Percentiles rank a stretch among this genome's conserved stretches.
Conservation (phyloP, 2,888 invertebrate species). For the Nasonovia ribisnigri region DNA sequence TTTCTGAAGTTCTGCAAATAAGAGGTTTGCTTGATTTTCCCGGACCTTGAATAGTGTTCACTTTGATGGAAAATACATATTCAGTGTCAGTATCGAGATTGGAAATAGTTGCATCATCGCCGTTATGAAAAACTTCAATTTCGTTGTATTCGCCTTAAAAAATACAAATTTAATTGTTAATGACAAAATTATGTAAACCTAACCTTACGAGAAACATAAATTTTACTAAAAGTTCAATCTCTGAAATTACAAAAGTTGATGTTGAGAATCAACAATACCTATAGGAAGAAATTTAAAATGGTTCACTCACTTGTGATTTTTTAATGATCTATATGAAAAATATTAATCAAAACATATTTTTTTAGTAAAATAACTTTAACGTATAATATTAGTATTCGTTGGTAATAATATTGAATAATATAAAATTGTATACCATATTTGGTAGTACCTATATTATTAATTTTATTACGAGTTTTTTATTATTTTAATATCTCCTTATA, state of each 20-base stretch:
- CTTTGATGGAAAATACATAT: conserved; percentile 54
- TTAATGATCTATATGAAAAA: background rate
- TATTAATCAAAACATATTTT: background rate
- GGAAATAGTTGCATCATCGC: conserved; percentile 49
- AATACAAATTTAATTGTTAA: background rate
- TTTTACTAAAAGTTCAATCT: background rate
- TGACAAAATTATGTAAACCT: background rate
- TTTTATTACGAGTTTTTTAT: background rate
- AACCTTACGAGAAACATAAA: background rate
- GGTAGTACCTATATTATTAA: background rate
- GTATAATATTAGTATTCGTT: too few relatives aligned
- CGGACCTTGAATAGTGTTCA: conserved; percentile 45
- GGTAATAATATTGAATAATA: background rate
- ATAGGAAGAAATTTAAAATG: background rate
- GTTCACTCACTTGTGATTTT: background rate
- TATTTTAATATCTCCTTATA: background rate
- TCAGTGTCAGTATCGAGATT: conserved; percentile 46
- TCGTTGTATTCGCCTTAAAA: conserved; percentile 53
- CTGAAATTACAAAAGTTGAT: background rate
- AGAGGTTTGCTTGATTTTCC: conserved; percentile 57
- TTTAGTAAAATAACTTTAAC: background rate
- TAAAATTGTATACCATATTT: background rate
- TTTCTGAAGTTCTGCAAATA: conserved; percentile 55
- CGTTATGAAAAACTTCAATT: conserved; percentile 60
- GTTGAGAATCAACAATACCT: background rate